Evolutionary conservation across 2,888 invertebrate genomes (phyloP), one percentile per base, ranked within the genome.

Genomic region (Scaptomyza reducta): DNA sequence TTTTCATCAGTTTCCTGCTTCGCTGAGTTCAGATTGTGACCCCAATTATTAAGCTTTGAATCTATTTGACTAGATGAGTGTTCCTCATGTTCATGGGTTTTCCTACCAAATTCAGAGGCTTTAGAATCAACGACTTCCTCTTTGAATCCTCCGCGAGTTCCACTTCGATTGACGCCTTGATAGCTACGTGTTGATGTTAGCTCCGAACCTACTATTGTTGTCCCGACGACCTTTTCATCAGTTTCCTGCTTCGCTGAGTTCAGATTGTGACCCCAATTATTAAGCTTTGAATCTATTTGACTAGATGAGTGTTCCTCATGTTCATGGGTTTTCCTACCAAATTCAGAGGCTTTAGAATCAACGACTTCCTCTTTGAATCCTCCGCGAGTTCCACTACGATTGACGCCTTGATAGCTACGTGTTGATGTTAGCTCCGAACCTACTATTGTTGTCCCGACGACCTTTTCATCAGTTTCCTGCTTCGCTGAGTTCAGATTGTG

Each of bases 401-500:
- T 40, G 9, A 70, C 71, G 27, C 55, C 61, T 47, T 86, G 68
- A 62, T 74, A 77, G 47, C 47, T 69, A 35, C 69, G 70, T 14
- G 29, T 29, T 6, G 49, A 49, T 44, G 50, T 60, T 1, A 9
- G 10, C 27, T 18, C 11, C n/a, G 27, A 6, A 25, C 25, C 25
- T 13, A 27, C 16, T 41, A 35, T 40, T 13, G 47, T 54, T 35
- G 35, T 22, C 11, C 59, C 56, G 10, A 22, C n/a, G 3, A 29
- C n/a, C 6, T 35, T 40, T n/a, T 55, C 58, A 0, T 18, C 29
- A 9, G 22, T 14, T 22, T 65, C 63, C 0, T 51, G 65, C 0
- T 79, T 66, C 11, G 74, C 60, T 9, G 75, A 73, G 6, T 79
- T 85, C 0, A 83, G 14, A n/a, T 77, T 76, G 1, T 78, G 77